Percentiles rank a stretch among this genome's conserved stretches.
Evolutionary conservation across 2,113 vertebrate genomes (phyloP).

Genomic region (Gymnobelideus leadbeateri): DNA sequence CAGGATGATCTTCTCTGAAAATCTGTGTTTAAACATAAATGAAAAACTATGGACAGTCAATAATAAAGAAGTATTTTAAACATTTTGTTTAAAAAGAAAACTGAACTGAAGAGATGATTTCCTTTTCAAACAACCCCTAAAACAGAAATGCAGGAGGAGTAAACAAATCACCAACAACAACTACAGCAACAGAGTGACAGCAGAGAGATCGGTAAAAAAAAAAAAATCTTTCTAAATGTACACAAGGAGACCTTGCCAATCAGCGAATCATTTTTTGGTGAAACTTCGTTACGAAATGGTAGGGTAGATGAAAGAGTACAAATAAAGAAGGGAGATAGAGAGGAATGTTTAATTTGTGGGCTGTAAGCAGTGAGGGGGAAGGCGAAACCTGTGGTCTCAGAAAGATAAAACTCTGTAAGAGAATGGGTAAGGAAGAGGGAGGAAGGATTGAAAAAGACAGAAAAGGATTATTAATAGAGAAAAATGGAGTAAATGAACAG

Average conservation of each 20-base stretch:
- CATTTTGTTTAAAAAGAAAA: neutral
- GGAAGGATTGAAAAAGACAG: neutral
- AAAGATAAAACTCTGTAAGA: neutral
- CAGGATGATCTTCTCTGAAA: neutral
- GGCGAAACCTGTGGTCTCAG: neutral
- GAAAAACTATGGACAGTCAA: neutral
- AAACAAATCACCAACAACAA: neutral
- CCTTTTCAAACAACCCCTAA: neutral
- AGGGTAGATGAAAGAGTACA: neutral
- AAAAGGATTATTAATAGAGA: neutral
- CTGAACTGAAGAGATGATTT: neutral
- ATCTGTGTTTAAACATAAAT: neutral
- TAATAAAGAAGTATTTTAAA: neutral
- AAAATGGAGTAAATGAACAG: neutral
- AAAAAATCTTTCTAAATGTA: neutral
- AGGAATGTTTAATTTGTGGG: neutral
- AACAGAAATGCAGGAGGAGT: neutral
- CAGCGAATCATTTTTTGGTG: neutral
- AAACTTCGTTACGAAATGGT: neutral
- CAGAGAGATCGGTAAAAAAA: neutral
- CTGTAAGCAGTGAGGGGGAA: neutral
- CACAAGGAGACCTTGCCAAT: neutral
- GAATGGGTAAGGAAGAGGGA: neutral
- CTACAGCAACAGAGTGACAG: neutral
- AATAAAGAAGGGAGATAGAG: neutral